Evolutionary conservation across 2,888 invertebrate genomes (phyloP), one percentile per base, ranked within the genome.

Genomic region (Thera britannica): DNA sequence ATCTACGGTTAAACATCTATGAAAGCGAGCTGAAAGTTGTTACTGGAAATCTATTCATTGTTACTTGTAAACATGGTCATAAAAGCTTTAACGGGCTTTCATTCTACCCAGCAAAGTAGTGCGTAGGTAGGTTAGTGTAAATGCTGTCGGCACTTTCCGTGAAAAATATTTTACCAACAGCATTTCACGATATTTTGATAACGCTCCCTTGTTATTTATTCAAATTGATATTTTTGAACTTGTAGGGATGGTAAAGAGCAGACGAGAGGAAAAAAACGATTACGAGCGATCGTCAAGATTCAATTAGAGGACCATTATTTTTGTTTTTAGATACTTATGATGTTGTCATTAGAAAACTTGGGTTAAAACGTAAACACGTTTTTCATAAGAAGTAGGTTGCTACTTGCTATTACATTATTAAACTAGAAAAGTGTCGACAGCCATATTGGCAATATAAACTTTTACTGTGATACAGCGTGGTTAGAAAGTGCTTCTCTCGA

Each of bases 271-370:
- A 63, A 63, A 59, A 61, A 66, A 62, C 4, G 58, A 66, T 71
- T 71, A 69, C 66, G 67, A 70, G 51, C 68, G 67, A 68, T 74
- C 72, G 67, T 72, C 73, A 72, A 72, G 61, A 74, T 72, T 74
- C 75, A 72, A 75, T 75, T 70, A 67, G 63, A 59, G 65, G 55
- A 56, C 65, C 62, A 62, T 68, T 59, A 58, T 65, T 71, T 59
- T 58, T 64, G 61, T 51, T 58, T 61, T 59, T 63, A 62, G 58
- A 62, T 60, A 55, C 23, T 23, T 23, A 23, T 23, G 23, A 23
- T 23, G 23, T 23, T 23, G 11, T 52, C 52, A 52, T 52, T 52
- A 52, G 34, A 8, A 52, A 34, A 34, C 52, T 52, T 34, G 52
- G 9, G 23, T 23, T 1, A 9, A 52, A 11, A 52, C 34, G 34